Evolutionary conservation across 2,113 vertebrate genomes (phyloP), one percentile per base, ranked within the genome.

Genomic region (Lathamus discolor): DNA sequence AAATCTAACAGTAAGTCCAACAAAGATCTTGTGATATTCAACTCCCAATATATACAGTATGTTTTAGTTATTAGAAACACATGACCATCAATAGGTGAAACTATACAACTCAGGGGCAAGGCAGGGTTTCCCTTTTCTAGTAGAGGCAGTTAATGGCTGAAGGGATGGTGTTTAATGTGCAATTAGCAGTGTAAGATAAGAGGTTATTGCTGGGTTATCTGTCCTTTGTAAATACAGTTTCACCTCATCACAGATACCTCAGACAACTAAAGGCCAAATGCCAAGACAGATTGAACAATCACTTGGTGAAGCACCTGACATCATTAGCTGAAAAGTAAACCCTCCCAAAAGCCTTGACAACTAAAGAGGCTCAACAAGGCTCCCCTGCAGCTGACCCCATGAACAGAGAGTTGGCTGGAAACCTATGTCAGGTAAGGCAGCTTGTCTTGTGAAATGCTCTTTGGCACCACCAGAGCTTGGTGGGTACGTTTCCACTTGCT

Each of bases 371-470:
- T 49, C 91, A 69, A 16, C 3, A 13, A 17, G 46, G 44, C 44
- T 49, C 24, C 9, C 8, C 59, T 18, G 83, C 23, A 24, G 55
- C 35, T 31, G 37, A 51, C 20, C 48, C 31, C 61, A 23, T 4
- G 57, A 9, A 13, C 52, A 11, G 11, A 12, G 62, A 11, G 12
- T 1, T 2, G 61, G 18, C 43, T 25, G 39, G 31, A 81, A 17
- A 20, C 0, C 3, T 1, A 64, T 62, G 37, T 41, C 52, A 35
- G 33, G 8, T 2, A 24, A 55, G 13, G 29, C 18, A 69, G 27
- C 3, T 10, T 5, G 16, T 20, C n/a, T 31, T 25, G 24, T 6
- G 4, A 28, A 51, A 69, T 0, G 5, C 6, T 6, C 14, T 3
- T 57, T 4, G 7, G 11, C 16, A 64, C 5, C 72, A 17, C 7